phyloP scores from a whole-genome alignment of 2,797 vertebrate species.

The Eurystomus glaucurus region DNA sequence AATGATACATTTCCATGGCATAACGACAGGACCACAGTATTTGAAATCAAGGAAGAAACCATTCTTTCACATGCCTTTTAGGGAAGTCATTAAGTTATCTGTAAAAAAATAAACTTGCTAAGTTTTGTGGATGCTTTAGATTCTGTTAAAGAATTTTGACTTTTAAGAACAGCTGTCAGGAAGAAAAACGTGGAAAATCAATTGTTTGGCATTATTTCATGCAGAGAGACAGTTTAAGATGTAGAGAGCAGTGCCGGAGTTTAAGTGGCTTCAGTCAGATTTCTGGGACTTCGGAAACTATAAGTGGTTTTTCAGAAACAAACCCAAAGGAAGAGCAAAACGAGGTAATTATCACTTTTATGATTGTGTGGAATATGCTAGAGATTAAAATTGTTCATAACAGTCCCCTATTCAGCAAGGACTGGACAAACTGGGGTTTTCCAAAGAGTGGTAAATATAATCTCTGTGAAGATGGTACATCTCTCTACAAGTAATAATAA shows the following conservation, averaged over 20 bases:
- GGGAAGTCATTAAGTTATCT: background rate
- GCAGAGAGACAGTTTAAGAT: conserved; percentile 28
- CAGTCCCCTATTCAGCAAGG: background rate
- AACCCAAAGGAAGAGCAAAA: conserved; percentile 6
- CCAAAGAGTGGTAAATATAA: background rate
- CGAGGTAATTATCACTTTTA: background rate
- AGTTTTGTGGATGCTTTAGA: background rate
- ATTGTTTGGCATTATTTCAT: background rate
- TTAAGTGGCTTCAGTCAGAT: background rate
- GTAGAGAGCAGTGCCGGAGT: background rate
- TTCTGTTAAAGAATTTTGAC: background rate
- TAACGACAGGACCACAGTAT: background rate
- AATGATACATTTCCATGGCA: background rate
- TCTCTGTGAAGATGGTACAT: background rate
- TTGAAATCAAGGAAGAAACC: background rate
- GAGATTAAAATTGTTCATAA: background rate
- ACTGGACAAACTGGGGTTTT: background rate
- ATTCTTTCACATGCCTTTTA: background rate
- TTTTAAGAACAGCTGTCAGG: background rate
- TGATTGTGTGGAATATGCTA: background rate
- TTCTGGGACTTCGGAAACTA: conserved; percentile 28
- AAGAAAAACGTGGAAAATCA: background rate
- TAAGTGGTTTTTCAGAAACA: background rate
- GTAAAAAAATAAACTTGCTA: background rate
- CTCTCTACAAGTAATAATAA: background rate